A percentile compares a stretch with the other conserved stretches of the same genome.
phyloP scores from a whole-genome alignment of 2,797 vertebrate genomes.

The Girardinus metallicus region DNA sequence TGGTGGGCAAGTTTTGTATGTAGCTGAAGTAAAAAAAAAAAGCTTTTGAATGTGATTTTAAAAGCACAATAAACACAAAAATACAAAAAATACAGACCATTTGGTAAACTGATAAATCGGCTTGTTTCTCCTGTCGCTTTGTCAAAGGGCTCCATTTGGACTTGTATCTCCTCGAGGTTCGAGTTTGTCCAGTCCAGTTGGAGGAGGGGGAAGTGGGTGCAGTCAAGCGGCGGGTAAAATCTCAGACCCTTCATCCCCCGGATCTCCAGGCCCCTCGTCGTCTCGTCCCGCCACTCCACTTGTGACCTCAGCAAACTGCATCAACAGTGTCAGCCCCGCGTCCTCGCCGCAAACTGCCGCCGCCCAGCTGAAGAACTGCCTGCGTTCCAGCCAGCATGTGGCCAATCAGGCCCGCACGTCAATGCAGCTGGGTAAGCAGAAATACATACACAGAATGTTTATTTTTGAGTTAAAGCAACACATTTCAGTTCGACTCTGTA shows the following conservation, averaged over 20 bases:
- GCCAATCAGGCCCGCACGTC: slow-evolving; percentile 83
- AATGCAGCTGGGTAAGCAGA: slow-evolving; percentile 87
- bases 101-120: not conserved
- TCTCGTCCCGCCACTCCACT: slow-evolving; percentile 85
- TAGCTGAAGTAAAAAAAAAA: not conserved
- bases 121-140: slow-evolving; percentile 5
- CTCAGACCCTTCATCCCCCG: slow-evolving; percentile 79
- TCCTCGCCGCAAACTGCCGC: slow-evolving; percentile 84
- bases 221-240: slow-evolving; percentile 75
- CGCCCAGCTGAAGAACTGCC: slow-evolving; percentile 86
- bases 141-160: slow-evolving; percentile 88
- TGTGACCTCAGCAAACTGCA: slow-evolving; percentile 66
- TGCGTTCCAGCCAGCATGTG: slow-evolving; percentile 84
- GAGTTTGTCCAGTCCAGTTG: slow-evolving; percentile 75
- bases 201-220: slow-evolving; percentile 72
- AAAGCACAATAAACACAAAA: not conserved
- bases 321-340: slow-evolving; percentile 56
- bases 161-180: slow-evolving; percentile 83
- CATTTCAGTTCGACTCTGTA: slow-evolving; percentile 6
- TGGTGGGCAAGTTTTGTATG: not conserved
- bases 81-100: not conserved
- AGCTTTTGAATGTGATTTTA: not conserved
- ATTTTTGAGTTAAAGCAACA: slow-evolving; percentile 14
- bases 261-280: slow-evolving; percentile 76
- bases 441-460: slow-evolving; percentile 13